Evolutionary conservation across 2,797 vertebrate species (phyloP), one percentile per base, ranked within the genome.

Genomic region (Trematomus bernacchii): DNA sequence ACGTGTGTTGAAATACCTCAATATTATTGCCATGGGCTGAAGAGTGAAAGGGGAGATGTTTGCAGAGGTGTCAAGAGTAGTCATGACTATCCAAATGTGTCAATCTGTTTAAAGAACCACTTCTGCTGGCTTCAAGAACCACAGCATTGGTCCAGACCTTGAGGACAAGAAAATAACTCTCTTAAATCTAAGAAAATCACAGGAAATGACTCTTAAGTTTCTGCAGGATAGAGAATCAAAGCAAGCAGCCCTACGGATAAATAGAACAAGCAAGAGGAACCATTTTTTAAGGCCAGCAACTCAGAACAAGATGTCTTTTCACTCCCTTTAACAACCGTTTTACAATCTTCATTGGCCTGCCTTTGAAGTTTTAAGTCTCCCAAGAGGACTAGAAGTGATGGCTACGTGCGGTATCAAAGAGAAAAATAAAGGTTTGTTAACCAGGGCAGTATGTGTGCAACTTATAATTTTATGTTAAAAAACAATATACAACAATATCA

Each of bases 1-100:
- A 73, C 64, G 42, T 64, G 27, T 80, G 62, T 53, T 58, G 66
- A 78, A 78, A 73, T 69, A 53, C 59, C 65, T 57, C 5, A 33
- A 60, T 60, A 58, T 75, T 57, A 55, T 33, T 55, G 59, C 66
- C 51, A 48, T 46, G 51, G 70, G 79, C 73, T 47, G 11, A 2
- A 44, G 33, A 53, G 55, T 53, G 76, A 30, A 65, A 76, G 72
- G 15, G 30, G 27, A 71, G 83, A 72, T 0, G 46, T 37, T 71
- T 44, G 27, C 63, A 75, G 66, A 47, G 10, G 48, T 61, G 55
- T 73, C 70, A 65, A 66, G 62, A 71, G n/a, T 55, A 63, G 52
- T 70, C 60, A 73, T 73, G 60, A 67, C 69, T 54, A 6, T 55
- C 60, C 13, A 3, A 50, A 44, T 64, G 55, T 54, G 61, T 78